Base-by-base conservation (phyloP, 2,797 vertebrate genomes). In the Myotis findleyi region DNA sequence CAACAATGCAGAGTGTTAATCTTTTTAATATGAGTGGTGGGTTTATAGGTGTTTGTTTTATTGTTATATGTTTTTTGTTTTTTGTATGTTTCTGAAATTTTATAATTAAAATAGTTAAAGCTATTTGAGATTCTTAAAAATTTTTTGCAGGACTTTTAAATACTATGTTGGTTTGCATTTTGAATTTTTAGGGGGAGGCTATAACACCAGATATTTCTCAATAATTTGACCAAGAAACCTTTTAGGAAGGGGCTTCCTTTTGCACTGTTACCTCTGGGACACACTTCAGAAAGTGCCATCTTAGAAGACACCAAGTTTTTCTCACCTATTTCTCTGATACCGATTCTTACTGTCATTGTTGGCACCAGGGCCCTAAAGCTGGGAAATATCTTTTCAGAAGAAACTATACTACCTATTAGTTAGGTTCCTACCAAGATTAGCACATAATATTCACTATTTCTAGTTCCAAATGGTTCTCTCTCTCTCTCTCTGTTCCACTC, bases 151-250 rank as follows among this genome's bases (percentile, higher is more conserved):
- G 14, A 51, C 5, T 53, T 41, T 79, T 86, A 62, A 64, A 59
- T 59, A 90, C 91, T 80, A 13, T 51, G 14, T 44, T 91, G 38
- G 20, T 75, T 96, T 94, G 14, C 18, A 76, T 75, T 90, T 83
- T 92, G 69, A 81, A 62, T 82, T 38, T 76, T 80, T 47, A 79
- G 49, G 12, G 82, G 12, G 3, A 9, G 16, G 18, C 9, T 21
- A 23, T 9, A 69, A 4, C 3, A 41, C 5, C 1, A 59, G 1
- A 1, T 68, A 30, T 72, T 95, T 77, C 75, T 13, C 10, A 82
- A 47, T 82, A 76, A 90, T 59, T 79, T 96, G 73, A 88, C 47
- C 49, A 80, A 38, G 12, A 94, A 47, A 36, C 27, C n/a, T 85
- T 87, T 68, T 38, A 82, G 14, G 36, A 69, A 91, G 33, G 13